Evolutionary conservation across 2,888 invertebrate species (phyloP).

Genomic region (Bombyx huttoni): DNA sequence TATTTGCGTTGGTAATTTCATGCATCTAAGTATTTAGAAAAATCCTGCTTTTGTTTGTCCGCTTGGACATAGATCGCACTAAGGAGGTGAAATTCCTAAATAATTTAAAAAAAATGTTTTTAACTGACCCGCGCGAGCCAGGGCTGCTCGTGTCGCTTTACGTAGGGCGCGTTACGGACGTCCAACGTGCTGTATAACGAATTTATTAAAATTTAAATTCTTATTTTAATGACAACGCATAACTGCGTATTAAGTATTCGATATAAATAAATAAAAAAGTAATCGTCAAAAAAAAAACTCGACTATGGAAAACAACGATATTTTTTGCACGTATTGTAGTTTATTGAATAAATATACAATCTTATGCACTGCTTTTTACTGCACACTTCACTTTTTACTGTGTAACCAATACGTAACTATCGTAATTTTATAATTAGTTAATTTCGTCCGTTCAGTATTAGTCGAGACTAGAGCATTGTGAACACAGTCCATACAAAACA

Average conservation of each 20-base stretch:
- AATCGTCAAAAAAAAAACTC: neutral
- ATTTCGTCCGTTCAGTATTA: conserved; percentile 50
- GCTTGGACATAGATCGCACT: too few species aligned
- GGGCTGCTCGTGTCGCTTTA: too few species aligned
- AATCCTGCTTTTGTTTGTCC: too few species aligned
- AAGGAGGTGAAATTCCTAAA: too few species aligned
- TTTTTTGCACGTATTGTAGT: conserved; percentile 7
- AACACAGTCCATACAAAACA: conserved; percentile 19
- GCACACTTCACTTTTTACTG: conserved; percentile 29
- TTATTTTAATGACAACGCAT: neutral
- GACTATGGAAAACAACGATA: neutral
- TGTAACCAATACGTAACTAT: conserved; percentile 31
- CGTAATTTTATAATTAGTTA: conserved; percentile 18
- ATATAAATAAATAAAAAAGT: neutral
- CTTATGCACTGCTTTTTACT: conserved; percentile 60
- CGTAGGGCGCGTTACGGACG: too few species aligned
- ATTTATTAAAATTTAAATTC: neutral
- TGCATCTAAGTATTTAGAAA: too few species aligned
- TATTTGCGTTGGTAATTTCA: too few species aligned
- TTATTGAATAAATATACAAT: conserved; percentile 24
- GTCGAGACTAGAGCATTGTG: conserved; percentile 24
- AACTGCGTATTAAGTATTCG: neutral
- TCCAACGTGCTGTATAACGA: neutral
- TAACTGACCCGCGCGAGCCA: too few species aligned
- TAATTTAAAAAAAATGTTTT: too few species aligned